Base-by-base conservation (phyloP, 2,888 invertebrate genomes). In the Nesidiocoris tenuis region DNA sequence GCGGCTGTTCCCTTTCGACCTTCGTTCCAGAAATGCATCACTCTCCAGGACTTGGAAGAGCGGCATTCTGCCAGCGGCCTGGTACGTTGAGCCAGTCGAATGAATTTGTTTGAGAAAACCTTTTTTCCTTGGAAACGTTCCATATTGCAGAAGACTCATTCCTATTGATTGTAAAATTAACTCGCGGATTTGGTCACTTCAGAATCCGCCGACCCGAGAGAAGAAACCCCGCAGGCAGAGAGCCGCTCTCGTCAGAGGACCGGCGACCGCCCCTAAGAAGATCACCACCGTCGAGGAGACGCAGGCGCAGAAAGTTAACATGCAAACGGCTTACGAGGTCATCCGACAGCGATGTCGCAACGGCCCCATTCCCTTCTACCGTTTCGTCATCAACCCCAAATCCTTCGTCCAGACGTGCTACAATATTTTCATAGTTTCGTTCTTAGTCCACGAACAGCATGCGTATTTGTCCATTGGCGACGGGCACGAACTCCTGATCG, bases 331-430 rank as follows among this genome's bases (percentile, higher is more conserved):
- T n/a, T 24, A 55, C 17, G 1, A 3, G 17, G 57, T 55, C 7
- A 39, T 72, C 12, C 54, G 21, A 1, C 5, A 25, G 9, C 25
- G 5, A 17, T 16, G 24, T 17, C 12, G 1, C 12, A 23, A 72
- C 7, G 39, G 12, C 2, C 72, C 72, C n/a, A 21, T 72, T n/a
- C 61, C 72, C 1, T 72, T 61, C 61, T 72, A 39, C 63, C 55
- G 25, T 9, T 63, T 68, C 12, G 75, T 75, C 12, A 21, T 75
- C 55, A 68, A 75, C 23, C 75, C 75, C 0, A 75, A 22, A 18
- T 75, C 75, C 3, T 75, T 68, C 55, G 61, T 70, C 7, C 67
- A 75, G 63, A 61, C 68, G 7, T 39, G 59, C 18, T 75, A 68
- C 55, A 75, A 75, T 22, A 23, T 75, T 12, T 75, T 61, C 56